Percentiles rank a stretch among this genome's conserved stretches.
phyloP scores from a whole-genome alignment of 2,888 invertebrate genomes.

The Venusia cambrica region DNA sequence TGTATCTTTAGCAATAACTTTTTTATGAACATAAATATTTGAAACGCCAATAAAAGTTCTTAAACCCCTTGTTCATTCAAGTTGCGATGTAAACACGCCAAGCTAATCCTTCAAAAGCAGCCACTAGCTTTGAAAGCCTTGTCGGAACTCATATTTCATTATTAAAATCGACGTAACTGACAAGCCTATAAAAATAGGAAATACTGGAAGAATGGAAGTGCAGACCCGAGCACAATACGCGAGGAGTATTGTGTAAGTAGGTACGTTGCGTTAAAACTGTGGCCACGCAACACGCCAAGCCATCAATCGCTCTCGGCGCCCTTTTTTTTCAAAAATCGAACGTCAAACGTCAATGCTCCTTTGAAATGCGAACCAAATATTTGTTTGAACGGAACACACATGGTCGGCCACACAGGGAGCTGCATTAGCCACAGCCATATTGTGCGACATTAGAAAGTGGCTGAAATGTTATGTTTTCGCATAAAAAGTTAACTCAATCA shows the following conservation, averaged over 20 bases:
- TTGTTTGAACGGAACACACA: slow-evolving; percentile 63
- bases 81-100: slow-evolving; percentile 21
- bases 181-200: slow-evolving; percentile 55
- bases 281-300: slow-evolving; percentile 26
- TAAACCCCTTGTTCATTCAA: slow-evolving; percentile 8
- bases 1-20: too few relatives aligned
- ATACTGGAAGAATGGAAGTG: slow-evolving; percentile 52
- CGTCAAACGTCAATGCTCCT: slow-evolving; percentile 69
- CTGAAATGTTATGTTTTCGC: slow-evolving; percentile 52
- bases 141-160: slow-evolving; percentile 68
- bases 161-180: slow-evolving; percentile 63
- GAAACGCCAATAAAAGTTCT: too few relatives aligned
- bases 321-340: slow-evolving; percentile 54
- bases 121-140: slow-evolving; percentile 46
- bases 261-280: slow-evolving; percentile 17
- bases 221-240: slow-evolving; percentile 48
- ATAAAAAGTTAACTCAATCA: slow-evolving; percentile 60
- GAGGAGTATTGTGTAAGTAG: slow-evolving; percentile 45
- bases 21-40: too few relatives aligned
- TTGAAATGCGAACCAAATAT: slow-evolving; percentile 72
- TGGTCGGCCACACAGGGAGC: slow-evolving; percentile 72
- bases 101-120: slow-evolving; percentile 43
- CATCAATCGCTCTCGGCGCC: slow-evolving; percentile 47
- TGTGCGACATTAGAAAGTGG: slow-evolving; percentile 61
- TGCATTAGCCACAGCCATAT: slow-evolving; percentile 40